These are phyloP conservation scores for Napeogenes sylphis DNA, from an alignment of 2,888 invertebrate species.

Conservation along the genomic window DNA sequence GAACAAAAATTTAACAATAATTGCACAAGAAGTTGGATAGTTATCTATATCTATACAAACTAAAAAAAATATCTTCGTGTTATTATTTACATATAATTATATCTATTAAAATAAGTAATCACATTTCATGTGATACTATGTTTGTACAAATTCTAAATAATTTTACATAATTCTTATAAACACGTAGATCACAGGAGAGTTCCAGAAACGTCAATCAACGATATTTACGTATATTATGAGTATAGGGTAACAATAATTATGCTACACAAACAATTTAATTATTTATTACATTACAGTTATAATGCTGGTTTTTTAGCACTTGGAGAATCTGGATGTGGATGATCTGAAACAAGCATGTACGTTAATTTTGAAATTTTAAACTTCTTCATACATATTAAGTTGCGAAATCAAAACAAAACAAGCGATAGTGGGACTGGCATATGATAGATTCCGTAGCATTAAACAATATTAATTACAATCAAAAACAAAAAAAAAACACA, in stretches of 20 bases:
- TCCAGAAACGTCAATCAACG: conserved; percentile 59
- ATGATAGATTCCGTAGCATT: too few species aligned
- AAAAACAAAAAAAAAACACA: too few species aligned
- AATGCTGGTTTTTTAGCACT: conserved; percentile 74
- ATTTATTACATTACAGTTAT: conserved; percentile 56
- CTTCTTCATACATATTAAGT: too few species aligned
- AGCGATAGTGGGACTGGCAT: too few species aligned
- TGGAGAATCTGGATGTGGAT: conserved; percentile 70
- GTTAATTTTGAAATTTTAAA: background rate
- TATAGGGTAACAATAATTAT: conserved; percentile 59
- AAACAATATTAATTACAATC: too few species aligned
- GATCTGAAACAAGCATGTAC: conserved; percentile 58
- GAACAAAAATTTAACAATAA: conserved; percentile 15
- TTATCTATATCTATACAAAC: background rate
- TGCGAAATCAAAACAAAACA: too few species aligned
- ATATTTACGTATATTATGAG: conserved; percentile 34
- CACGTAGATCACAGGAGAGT: conserved; percentile 76
- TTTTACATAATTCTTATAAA: conserved; percentile 54
- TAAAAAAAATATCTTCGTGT: conserved; percentile 14
- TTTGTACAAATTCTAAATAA: conserved; percentile 40
- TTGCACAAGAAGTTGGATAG: conserved; percentile 21
- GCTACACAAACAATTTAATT: conserved; percentile 45
- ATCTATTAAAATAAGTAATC: conserved; percentile 34
- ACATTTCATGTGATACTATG: conserved; percentile 43
- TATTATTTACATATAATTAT: conserved; percentile 40